Evolutionary conservation across 2,113 vertebrate genomes (phyloP).

Genomic region (Zeus faber): DNA sequence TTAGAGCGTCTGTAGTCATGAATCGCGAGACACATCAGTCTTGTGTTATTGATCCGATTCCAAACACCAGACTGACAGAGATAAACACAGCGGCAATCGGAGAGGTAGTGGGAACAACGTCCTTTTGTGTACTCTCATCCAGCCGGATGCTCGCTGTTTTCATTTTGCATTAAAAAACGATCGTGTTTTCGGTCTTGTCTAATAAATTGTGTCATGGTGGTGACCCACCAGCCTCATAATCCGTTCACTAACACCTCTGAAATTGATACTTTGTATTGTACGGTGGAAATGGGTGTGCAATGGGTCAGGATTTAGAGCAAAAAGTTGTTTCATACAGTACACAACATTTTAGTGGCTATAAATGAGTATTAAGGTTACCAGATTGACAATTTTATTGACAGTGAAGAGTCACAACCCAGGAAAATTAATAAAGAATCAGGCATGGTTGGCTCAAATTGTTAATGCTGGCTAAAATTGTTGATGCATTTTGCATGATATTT

Average conservation of each 20-base stretch:
- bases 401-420: no score
- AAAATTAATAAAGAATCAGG: no score
- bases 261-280: no score
- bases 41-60: slow-evolving; percentile 68
- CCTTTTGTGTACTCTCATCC: slow-evolving; percentile 20
- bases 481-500: no score
- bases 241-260: background rate
- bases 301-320: no score
- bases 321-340: background rate
- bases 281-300: no score
- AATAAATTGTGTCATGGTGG: slow-evolving; percentile 7
- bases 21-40: slow-evolving; percentile 71
- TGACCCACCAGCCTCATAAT: background rate
- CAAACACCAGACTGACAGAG: slow-evolving; percentile 52
- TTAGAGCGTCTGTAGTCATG: slow-evolving; percentile 68
- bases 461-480: no score
- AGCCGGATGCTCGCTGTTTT: slow-evolving; percentile 2
- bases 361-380: no score
- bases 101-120: slow-evolving; percentile 29
- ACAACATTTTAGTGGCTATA: no score
- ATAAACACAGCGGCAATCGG: slow-evolving; percentile 48
- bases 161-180: background rate
- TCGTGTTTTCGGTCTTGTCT: background rate
- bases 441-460: no score
- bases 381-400: no score